These are phyloP conservation scores for Euura saliciscinereae DNA, from an alignment of 1,140 invertebrate genomes.

Conservation along the genomic window DNA sequence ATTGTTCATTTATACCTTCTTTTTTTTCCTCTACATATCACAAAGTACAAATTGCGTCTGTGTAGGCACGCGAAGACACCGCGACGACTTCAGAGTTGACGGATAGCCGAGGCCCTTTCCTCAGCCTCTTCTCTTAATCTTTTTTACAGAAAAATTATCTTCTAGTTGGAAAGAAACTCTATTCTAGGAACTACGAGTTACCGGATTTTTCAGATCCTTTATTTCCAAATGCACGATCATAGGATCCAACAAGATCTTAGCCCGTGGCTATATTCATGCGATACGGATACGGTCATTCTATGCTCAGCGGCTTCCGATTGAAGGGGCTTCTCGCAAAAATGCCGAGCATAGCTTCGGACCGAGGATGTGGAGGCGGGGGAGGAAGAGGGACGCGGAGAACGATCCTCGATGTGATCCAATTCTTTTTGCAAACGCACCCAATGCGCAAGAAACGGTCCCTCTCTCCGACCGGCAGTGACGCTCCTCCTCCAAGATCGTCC, in stretches of 20 bases:
- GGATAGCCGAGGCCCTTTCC: conserved; percentile 33
- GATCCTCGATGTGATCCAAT: neutral
- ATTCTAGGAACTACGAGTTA: too few species aligned
- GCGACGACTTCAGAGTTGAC: conserved; percentile 25
- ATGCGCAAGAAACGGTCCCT: neutral
- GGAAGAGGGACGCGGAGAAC: neutral
- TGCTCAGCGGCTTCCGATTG: neutral
- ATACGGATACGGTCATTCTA: neutral
- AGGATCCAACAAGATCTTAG: too few species aligned
- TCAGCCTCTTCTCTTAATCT: too few species aligned
- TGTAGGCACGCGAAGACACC: conserved; percentile 40
- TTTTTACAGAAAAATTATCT: too few species aligned
- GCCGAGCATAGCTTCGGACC: neutral
- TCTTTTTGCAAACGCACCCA: neutral
- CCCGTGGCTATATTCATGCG: neutral
- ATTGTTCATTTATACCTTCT: conserved; percentile 38
- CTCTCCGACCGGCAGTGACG: neutral
- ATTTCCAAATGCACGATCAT: too few species aligned
- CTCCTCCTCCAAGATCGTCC: neutral
- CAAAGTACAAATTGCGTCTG: conserved; percentile 52
- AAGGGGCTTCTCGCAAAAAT: neutral
- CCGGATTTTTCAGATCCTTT: too few species aligned
- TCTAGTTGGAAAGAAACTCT: too few species aligned
- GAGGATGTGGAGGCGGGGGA: too few species aligned
- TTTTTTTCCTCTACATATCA: conserved; percentile 41